These are phyloP conservation scores for Rhorus exstirpatorius DNA, from an alignment of 2,888 invertebrate genomes.

Conservation along the genomic window DNA sequence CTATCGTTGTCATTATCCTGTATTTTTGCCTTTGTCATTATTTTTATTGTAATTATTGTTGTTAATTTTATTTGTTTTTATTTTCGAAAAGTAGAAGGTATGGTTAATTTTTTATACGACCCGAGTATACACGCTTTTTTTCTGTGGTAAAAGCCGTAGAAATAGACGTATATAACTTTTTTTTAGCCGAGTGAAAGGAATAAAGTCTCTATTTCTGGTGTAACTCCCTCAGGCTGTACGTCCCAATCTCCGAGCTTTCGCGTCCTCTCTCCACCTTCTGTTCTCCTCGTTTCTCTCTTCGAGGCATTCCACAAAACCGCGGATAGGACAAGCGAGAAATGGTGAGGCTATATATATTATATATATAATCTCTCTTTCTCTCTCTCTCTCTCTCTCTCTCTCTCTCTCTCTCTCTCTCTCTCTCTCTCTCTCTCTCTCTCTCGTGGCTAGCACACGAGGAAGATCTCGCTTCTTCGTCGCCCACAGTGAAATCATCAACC, in stretches of 20 bases:
- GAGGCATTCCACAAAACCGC: constrained; percentile 64
- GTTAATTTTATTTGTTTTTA: background rate
- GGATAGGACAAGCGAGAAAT: constrained; percentile 63
- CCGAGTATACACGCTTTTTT: constrained; percentile 6
- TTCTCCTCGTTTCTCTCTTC: constrained; percentile 42
- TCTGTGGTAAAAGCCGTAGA: constrained; percentile 1
- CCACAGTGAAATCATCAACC: constrained; percentile 12
- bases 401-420: constrained; percentile 18
- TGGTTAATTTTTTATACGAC: constrained; percentile 27
- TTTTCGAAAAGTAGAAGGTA: constrained; percentile 8
- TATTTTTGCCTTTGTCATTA: background rate
- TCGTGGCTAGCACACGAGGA: constrained; percentile 31
- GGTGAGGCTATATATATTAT: constrained; percentile 43
- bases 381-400: constrained; percentile 8
- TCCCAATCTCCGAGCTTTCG: constrained; percentile 57
- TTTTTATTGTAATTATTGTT: background rate
- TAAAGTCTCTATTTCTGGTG: constrained; percentile 55
- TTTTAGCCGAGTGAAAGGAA: constrained; percentile 23
- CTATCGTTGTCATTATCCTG: constrained; percentile 7
- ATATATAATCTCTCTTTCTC: constrained; percentile 25
- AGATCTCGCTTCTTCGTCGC: constrained; percentile 15
- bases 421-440: background rate
- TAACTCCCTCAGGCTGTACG: constrained; percentile 45
- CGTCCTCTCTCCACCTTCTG: constrained; percentile 22
- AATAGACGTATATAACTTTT: background rate